phyloP scores from a whole-genome alignment of 2,888 invertebrate species.

The Microctonus aethiopoides region DNA sequence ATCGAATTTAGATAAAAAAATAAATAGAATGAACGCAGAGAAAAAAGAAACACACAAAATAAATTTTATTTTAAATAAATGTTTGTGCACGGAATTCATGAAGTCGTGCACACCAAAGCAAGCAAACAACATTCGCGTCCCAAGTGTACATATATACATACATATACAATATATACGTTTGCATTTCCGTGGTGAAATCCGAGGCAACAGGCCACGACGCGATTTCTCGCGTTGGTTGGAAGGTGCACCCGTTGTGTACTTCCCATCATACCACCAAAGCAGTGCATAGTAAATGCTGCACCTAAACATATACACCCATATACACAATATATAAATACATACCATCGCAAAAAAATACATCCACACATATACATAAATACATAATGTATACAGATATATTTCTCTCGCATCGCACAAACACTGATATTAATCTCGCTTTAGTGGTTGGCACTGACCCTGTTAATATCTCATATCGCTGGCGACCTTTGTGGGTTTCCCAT shows the following conservation, averaged over 20 bases:
- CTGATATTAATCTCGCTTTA: slow-evolving; percentile 47
- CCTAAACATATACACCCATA: slow-evolving; percentile 12
- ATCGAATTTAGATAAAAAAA: neutral
- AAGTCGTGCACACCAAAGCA: slow-evolving; percentile 30
- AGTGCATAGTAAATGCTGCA: neutral
- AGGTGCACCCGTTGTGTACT: slow-evolving; percentile 41
- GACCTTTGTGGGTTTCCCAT: slow-evolving; percentile 32
- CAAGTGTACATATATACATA: neutral
- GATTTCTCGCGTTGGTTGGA: slow-evolving; percentile 46
- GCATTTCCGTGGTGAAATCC: slow-evolving; percentile 55
- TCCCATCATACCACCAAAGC: slow-evolving; percentile 20
- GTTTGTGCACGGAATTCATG: slow-evolving; percentile 30
- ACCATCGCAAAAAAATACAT: too few species aligned
- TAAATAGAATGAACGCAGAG: neutral
- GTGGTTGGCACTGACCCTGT: slow-evolving; percentile 47
- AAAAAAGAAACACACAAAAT: slow-evolving; percentile 1
- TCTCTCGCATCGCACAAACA: slow-evolving; percentile 27
- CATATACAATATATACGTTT: too few species aligned
- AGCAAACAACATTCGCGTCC: neutral
- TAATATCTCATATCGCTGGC: slow-evolving; percentile 42
- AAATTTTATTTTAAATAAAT: slow-evolving; percentile 3
- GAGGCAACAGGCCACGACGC: slow-evolving; percentile 50
- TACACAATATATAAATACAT: neutral
- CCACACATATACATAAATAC: neutral
- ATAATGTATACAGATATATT: slow-evolving; percentile 8